These are phyloP conservation scores for Amblyjoppa fuscipennis DNA, from an alignment of 2,888 invertebrate genomes.

Conservation along the genomic window DNA sequence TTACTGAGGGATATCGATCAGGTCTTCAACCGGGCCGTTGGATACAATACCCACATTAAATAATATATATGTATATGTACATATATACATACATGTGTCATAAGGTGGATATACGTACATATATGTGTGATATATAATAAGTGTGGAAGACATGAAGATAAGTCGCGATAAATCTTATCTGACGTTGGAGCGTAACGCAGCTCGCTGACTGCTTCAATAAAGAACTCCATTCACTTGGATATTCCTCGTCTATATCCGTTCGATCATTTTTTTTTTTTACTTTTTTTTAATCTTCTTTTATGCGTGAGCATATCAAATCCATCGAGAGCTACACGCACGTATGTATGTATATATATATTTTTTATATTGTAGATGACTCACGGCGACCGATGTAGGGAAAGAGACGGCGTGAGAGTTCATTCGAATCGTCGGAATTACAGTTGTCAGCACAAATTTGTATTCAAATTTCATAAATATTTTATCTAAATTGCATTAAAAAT, in stretches of 20 bases:
- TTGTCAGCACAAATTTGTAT: neutral
- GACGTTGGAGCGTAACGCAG: slow-evolving; percentile 27
- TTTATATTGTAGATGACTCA: neutral
- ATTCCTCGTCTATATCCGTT: slow-evolving; percentile 16
- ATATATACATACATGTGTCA: neutral
- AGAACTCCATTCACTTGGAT: slow-evolving; percentile 44
- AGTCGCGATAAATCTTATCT: slow-evolving; percentile 36
- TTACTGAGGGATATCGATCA: too few species aligned
- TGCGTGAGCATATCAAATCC: slow-evolving; percentile 21
- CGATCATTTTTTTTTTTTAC: slow-evolving; percentile 2
- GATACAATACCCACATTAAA: too few species aligned
- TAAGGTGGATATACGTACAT: neutral
- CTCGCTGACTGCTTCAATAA: slow-evolving; percentile 43
- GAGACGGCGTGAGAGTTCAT: neutral
- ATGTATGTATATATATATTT: neutral
- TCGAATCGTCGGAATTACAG: neutral
- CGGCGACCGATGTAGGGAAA: neutral
- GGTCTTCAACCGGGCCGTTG: too few species aligned
- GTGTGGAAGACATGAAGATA: slow-evolving; percentile 8
- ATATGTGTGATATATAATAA: neutral
- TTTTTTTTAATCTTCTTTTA: neutral
- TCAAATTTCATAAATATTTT: too few species aligned
- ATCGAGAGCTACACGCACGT: slow-evolving; percentile 17
- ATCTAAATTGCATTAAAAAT: too few species aligned
- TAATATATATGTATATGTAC: neutral